These are phyloP conservation scores for Coelopa frigida DNA, from an alignment of 1,140 invertebrate species.

Conservation along the genomic window DNA sequence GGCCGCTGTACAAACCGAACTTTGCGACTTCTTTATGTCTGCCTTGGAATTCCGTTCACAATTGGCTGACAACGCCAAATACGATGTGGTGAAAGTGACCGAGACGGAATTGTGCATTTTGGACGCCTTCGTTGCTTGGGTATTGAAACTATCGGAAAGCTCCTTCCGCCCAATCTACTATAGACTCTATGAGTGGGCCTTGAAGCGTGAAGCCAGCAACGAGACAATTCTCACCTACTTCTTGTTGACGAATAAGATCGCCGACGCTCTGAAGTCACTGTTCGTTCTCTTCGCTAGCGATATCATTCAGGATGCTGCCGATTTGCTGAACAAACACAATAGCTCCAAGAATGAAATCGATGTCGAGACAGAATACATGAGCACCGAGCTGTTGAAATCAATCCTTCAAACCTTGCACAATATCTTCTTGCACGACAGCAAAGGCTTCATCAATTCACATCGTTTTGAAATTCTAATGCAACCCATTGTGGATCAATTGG, in stretches of 20 bases:
- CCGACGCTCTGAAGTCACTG: slow-evolving; percentile 74
- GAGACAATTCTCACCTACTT: slow-evolving; percentile 45
- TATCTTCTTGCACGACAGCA: slow-evolving; percentile 75
- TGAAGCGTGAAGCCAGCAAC: slow-evolving; percentile 47
- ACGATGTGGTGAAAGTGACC: not conserved
- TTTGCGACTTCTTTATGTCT: slow-evolving; percentile 67
- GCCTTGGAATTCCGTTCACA: slow-evolving; percentile 63
- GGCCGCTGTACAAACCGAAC: slow-evolving; percentile 53
- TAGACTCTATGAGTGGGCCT: slow-evolving; percentile 79
- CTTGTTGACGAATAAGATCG: slow-evolving; percentile 66
- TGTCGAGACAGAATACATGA: slow-evolving; percentile 41
- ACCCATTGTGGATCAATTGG: slow-evolving; percentile 81
- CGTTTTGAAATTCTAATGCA: slow-evolving; percentile 75
- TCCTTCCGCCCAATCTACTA: slow-evolving; percentile 81
- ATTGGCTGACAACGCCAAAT: slow-evolving; percentile 34
- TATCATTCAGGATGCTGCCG: slow-evolving; percentile 71
- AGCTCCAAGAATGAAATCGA: slow-evolving; percentile 28
- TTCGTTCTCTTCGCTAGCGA: slow-evolving; percentile 84
- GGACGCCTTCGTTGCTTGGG: slow-evolving; percentile 64
- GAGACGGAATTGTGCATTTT: slow-evolving; percentile 63
- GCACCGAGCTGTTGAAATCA: slow-evolving; percentile 55
- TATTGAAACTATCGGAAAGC: slow-evolving; percentile 81
- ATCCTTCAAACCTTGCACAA: slow-evolving; percentile 66
- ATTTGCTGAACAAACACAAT: slow-evolving; percentile 58
- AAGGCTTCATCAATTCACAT: slow-evolving; percentile 76